A percentile compares a stretch with the other conserved stretches of the same genome.
Conservation (phyloP, 2,888 invertebrate species). For the Lingula anatina region DNA sequence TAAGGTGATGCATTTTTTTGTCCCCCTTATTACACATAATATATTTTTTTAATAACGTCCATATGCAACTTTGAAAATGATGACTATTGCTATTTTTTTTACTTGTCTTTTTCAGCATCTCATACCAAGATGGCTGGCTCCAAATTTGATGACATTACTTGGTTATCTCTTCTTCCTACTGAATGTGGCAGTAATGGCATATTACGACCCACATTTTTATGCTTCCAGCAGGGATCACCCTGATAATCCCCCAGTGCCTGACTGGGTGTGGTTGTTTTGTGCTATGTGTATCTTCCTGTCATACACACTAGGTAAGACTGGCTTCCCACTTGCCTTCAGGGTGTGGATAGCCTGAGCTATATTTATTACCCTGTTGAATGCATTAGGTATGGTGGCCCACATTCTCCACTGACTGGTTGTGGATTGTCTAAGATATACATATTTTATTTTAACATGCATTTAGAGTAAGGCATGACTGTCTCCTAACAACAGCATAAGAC, state of each 20-base stretch:
- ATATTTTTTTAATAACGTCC: too few relatives aligned
- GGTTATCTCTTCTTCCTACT: slow-evolving; percentile 90
- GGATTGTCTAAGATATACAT: background rate
- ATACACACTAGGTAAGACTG: slow-evolving; percentile 81
- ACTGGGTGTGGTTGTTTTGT: slow-evolving; percentile 83
- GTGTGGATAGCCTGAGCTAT: too few relatives aligned
- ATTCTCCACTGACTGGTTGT: background rate
- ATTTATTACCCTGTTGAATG: background rate
- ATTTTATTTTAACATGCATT: too few relatives aligned
- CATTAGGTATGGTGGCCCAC: too few relatives aligned
- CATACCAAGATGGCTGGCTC: slow-evolving; percentile 94
- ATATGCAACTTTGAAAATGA: too few relatives aligned
- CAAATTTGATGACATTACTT: slow-evolving; percentile 90
- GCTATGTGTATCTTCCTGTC: slow-evolving; percentile 92
- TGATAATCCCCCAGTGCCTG: slow-evolving; percentile 64
- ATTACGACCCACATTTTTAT: slow-evolving; percentile 85
- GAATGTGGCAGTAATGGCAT: slow-evolving; percentile 80
- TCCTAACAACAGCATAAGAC: too few relatives aligned
- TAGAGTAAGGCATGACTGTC: too few relatives aligned
- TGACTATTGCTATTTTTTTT: background rate
- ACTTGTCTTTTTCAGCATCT: slow-evolving; percentile 41
- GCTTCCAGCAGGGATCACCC: slow-evolving; percentile 63
- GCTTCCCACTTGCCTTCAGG: too few relatives aligned
- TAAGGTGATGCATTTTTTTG: too few relatives aligned
- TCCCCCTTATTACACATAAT: too few relatives aligned